A percentile compares a stretch with the other conserved stretches of the same genome.
phyloP scores from a whole-genome alignment of 2,113 vertebrate genomes.

The Euleptes europaea region DNA sequence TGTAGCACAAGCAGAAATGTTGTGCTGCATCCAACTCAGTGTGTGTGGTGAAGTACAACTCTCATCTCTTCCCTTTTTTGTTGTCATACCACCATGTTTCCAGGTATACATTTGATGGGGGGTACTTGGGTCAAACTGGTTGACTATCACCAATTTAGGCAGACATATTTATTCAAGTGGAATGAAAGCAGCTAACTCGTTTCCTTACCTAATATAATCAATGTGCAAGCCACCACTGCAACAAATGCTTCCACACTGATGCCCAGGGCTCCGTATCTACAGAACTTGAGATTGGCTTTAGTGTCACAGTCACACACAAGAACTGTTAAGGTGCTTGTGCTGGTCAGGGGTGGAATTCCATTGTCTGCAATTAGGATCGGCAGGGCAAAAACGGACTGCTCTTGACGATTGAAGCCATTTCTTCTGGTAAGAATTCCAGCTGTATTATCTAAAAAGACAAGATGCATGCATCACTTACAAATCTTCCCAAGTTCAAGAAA shows the following conservation, averaged over 20 bases:
- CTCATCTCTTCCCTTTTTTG: too few species aligned
- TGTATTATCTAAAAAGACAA: slow-evolving; percentile 86
- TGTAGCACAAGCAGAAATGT: too few species aligned
- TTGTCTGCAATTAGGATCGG: slow-evolving; percentile 87
- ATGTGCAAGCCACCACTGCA: slow-evolving; percentile 77
- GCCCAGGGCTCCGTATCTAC: slow-evolving; percentile 78
- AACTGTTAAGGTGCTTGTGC: slow-evolving; percentile 88
- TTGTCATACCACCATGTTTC: too few species aligned
- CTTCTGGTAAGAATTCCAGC: slow-evolving; percentile 84
- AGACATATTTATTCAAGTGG: not conserved
- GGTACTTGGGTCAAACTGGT: too few species aligned
- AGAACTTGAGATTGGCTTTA: slow-evolving; percentile 68
- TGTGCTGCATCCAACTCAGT: too few species aligned
- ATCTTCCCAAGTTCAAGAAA: not conserved
- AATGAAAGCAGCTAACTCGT: not conserved
- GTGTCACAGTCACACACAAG: slow-evolving; percentile 85
- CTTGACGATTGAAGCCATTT: slow-evolving; percentile 81
- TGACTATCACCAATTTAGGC: not conserved
- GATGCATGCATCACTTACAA: not conserved
- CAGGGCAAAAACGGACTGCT: slow-evolving; percentile 80
- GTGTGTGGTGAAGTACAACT: too few species aligned
- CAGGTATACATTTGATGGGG: too few species aligned
- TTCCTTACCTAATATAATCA: slow-evolving; percentile 83
- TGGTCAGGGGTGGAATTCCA: slow-evolving; percentile 82
- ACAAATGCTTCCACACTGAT: slow-evolving; percentile 80